These are phyloP conservation scores for Acipenser oxyrinchus DNA, from an alignment of 2,797 vertebrate genomes.

Conservation along the genomic window DNA sequence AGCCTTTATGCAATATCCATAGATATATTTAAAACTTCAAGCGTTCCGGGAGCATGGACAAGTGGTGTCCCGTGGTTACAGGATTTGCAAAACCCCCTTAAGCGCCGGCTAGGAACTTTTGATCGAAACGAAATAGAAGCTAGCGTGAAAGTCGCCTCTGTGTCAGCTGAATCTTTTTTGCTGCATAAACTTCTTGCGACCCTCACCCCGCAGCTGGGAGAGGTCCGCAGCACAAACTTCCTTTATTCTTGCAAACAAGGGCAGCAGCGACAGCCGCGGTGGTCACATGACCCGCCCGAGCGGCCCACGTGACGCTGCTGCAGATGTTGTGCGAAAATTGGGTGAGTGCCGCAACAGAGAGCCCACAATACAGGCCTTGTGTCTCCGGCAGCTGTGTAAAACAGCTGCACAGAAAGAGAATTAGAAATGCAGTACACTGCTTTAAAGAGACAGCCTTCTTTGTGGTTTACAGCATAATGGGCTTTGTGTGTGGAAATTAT, in stretches of 20 bases:
- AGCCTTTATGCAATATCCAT: too few relatives aligned
- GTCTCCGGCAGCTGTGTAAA: slow-evolving; percentile 55
- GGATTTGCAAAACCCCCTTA: background rate
- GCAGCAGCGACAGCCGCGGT: background rate
- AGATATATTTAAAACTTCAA: too few relatives aligned
- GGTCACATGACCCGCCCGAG: slow-evolving; percentile 47
- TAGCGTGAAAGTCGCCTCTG: slow-evolving; percentile 27
- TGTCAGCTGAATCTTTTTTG: slow-evolving; percentile 32
- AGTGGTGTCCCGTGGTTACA: slow-evolving; percentile 1
- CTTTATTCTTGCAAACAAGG: slow-evolving; percentile 16
- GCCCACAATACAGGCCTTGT: slow-evolving; percentile 66
- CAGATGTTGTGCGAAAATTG: slow-evolving; percentile 50
- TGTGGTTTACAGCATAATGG: slow-evolving; percentile 25
- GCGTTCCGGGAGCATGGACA: background rate
- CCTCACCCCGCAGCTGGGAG: slow-evolving; percentile 43
- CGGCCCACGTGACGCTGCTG: slow-evolving; percentile 56
- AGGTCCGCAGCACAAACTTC: slow-evolving; percentile 36
- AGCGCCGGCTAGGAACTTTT: background rate
- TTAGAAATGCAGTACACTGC: slow-evolving; percentile 31
- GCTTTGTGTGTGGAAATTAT: slow-evolving; percentile 19
- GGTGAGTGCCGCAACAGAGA: slow-evolving; percentile 37
- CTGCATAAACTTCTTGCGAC: slow-evolving; percentile 37
- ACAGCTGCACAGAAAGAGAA: slow-evolving; percentile 60
- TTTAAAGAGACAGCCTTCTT: slow-evolving; percentile 57
- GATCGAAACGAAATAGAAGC: background rate